A percentile compares a stretch with the other conserved stretches of the same genome.
Conservation (phyloP, 2,797 vertebrate genomes). For the Monodelphis domestica region DNA sequence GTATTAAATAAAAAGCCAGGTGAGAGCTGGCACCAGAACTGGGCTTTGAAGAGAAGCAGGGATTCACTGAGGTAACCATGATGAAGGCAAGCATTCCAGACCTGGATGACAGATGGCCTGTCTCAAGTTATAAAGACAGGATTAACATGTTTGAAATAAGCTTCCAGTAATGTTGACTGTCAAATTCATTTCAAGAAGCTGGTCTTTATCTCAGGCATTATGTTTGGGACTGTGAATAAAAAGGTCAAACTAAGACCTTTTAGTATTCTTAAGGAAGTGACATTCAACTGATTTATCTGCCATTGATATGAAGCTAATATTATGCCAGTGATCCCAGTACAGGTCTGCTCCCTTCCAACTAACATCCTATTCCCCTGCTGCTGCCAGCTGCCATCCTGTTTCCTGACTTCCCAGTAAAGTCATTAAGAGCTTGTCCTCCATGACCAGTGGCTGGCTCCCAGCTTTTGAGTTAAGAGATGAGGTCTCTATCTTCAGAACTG, state of each 20-base stretch:
- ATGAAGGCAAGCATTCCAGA: neutral
- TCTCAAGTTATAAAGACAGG: neutral
- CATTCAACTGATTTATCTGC: neutral
- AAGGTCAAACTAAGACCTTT: neutral
- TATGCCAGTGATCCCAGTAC: neutral
- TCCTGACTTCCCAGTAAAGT: neutral
- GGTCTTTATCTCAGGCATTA: neutral
- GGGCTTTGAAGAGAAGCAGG: neutral
- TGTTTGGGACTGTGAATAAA: neutral
- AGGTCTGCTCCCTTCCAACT: neutral
- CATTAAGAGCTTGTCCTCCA: neutral
- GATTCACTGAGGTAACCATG: neutral
- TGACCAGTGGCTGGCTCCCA: neutral
- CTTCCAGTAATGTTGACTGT: neutral
- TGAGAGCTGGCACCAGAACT: neutral
- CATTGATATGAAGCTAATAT: neutral
- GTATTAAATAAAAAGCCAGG: neutral
- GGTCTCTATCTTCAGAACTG: neutral
- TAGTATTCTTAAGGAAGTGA: neutral
- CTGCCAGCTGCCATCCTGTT: neutral
- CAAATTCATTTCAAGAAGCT: neutral
- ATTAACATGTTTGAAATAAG: neutral
- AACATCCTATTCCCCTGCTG: neutral
- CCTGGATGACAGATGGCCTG: neutral
- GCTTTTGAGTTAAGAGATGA: neutral